Conservation (phyloP, 2,113 vertebrate genomes). For the Trinectes maculatus region DNA sequence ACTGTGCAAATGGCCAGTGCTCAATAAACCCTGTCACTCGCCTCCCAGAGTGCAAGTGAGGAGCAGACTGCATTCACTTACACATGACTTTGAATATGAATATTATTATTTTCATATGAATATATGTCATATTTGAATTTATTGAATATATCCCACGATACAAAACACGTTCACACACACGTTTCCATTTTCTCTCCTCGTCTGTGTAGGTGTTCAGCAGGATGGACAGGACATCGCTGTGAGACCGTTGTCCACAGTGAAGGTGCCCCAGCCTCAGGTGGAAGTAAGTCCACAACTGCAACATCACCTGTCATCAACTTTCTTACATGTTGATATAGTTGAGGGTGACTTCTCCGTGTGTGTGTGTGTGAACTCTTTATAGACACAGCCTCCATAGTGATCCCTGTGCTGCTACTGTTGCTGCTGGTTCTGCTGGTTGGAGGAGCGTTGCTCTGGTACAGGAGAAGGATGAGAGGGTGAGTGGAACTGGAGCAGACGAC, state of each 20-base stretch:
- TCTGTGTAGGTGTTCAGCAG: slow-evolving; percentile 70
- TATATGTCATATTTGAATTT: too few species aligned
- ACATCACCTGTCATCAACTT: neutral
- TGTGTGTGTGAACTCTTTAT: slow-evolving; percentile 5
- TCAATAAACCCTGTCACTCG: slow-evolving; percentile 83
- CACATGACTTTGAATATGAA: too few species aligned
- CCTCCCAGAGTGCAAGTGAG: slow-evolving; percentile 90
- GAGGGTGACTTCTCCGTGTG: neutral
- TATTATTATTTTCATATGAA: too few species aligned
- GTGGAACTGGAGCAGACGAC: slow-evolving; percentile 31
- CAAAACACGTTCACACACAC: neutral
- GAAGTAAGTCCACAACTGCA: slow-evolving; percentile 54
- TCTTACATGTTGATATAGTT: neutral
- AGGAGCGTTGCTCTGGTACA: slow-evolving; percentile 90
- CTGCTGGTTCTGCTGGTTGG: slow-evolving; percentile 84
- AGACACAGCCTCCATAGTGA: slow-evolving; percentile 90
- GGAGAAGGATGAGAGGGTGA: slow-evolving; percentile 91
- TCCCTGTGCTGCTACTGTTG: slow-evolving; percentile 87
- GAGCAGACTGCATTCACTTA: slow-evolving; percentile 12
- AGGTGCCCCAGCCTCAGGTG: slow-evolving; percentile 27
- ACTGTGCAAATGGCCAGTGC: slow-evolving; percentile 92
- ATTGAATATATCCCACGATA: too few species aligned
- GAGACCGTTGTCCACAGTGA: slow-evolving; percentile 38
- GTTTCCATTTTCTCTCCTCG: neutral
- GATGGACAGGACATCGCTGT: slow-evolving; percentile 76